Evolutionary conservation across 1,140 invertebrate species (phyloP).

Genomic region (Pygmarrhopalites habei): DNA sequence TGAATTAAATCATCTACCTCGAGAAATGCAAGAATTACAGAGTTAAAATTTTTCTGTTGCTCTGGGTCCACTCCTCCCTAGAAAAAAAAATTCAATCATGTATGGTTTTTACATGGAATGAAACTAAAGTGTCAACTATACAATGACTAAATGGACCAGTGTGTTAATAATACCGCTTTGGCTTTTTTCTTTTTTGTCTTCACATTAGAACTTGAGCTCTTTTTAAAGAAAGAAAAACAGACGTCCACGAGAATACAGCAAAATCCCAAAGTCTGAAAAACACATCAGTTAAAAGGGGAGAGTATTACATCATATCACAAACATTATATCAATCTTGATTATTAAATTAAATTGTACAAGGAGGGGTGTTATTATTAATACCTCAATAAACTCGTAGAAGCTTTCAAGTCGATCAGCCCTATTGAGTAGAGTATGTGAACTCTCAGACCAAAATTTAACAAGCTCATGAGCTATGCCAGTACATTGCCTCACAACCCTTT

Average conservation of each 20-base stretch:
- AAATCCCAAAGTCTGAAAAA: conserved; percentile 17
- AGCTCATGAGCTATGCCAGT: background rate
- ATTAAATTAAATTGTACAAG: background rate
- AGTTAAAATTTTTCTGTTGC: conserved; percentile 5
- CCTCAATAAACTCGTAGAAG: conserved; percentile 17
- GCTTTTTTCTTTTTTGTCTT: conserved; percentile 20
- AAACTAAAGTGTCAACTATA: background rate
- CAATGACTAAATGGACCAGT: background rate
- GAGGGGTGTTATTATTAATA: background rate
- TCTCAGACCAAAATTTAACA: background rate
- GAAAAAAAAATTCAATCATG: background rate
- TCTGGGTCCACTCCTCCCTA: background rate
- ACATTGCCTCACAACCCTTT: background rate
- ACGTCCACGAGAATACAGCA: conserved; percentile 22
- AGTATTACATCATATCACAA: background rate
- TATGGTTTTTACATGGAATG: background rate
- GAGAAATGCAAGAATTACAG: background rate
- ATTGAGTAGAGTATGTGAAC: conserved; percentile 6
- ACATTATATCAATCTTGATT: too few relatives aligned
- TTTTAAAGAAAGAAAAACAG: conserved; percentile 8
- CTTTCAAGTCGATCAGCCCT: conserved; percentile 15
- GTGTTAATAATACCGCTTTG: conserved; percentile 9
- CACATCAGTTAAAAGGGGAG: background rate
- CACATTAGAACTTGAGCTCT: background rate
- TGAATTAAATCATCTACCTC: too few relatives aligned